Evolutionary conservation across 2,113 vertebrate species (phyloP).

Genomic region (Corvus moneduloides): DNA sequence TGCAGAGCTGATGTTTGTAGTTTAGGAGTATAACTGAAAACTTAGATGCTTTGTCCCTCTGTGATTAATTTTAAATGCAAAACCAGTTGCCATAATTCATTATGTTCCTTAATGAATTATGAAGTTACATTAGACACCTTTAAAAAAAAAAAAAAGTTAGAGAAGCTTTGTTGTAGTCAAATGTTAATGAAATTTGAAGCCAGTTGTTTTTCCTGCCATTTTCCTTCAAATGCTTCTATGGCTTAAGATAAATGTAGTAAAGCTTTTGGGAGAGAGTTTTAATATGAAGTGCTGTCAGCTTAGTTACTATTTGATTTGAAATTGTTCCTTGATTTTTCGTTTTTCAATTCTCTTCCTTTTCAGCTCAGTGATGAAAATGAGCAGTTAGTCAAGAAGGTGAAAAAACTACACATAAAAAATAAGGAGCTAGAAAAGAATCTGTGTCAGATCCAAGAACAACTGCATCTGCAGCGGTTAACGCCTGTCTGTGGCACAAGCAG

Average conservation of each 20-base stretch:
- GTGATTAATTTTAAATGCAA: neutral
- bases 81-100: neutral
- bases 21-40: neutral
- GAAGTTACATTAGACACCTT: neutral
- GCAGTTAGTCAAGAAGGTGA: conserved; percentile 61
- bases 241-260: neutral
- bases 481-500: conserved; percentile 4
- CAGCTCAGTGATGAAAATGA: conserved; percentile 71
- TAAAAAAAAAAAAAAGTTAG: neutral
- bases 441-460: conserved; percentile 27
- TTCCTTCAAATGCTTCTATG: neutral
- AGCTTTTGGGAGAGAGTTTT: neutral
- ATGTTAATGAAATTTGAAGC: neutral
- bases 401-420: conserved; percentile 55
- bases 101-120: rapidly evolving
- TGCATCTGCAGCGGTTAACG: neutral
- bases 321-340: neutral
- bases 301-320: neutral
- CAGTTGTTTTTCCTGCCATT: neutral
- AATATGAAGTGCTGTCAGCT: neutral
- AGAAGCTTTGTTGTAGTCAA: neutral
- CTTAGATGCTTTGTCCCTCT: neutral
- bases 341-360: neutral
- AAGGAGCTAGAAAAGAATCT: conserved; percentile 57
- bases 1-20: neutral